phyloP scores from a whole-genome alignment of 2,888 invertebrate genomes.

The Cinara cedri region DNA sequence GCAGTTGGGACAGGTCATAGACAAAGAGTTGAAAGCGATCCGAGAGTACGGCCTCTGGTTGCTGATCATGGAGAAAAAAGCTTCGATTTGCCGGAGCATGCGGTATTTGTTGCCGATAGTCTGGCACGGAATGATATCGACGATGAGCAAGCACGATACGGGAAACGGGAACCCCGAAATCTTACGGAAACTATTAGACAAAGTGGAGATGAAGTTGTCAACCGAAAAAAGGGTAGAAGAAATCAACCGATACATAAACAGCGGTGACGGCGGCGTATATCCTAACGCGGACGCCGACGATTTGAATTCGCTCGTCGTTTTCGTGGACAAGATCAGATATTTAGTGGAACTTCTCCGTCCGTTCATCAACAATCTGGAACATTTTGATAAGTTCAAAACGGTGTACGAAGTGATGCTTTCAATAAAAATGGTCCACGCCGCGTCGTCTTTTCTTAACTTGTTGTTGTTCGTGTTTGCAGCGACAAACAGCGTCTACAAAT shows the following conservation, averaged over 20 bases:
- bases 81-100: background rate
- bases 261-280: too few species aligned
- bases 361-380: background rate
- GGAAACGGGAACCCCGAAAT: too few species aligned
- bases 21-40: background rate
- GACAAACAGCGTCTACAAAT: background rate
- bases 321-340: background rate
- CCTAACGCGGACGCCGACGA: background rate
- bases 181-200: too few species aligned
- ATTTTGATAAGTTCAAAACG: background rate
- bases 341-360: background rate
- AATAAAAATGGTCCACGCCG: too few species aligned
- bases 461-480: background rate
- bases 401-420: background rate
- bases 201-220: too few species aligned
- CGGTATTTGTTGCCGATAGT: slow-evolving; percentile 1
- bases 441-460: too few species aligned
- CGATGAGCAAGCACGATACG: too few species aligned
- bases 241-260: background rate
- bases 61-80: background rate
- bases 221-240: background rate
- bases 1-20: background rate
- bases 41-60: background rate
- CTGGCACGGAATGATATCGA: background rate
- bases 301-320: background rate